Evolutionary conservation across 1,140 invertebrate genomes (phyloP).

Genomic region (Trichonephila inaurata): DNA sequence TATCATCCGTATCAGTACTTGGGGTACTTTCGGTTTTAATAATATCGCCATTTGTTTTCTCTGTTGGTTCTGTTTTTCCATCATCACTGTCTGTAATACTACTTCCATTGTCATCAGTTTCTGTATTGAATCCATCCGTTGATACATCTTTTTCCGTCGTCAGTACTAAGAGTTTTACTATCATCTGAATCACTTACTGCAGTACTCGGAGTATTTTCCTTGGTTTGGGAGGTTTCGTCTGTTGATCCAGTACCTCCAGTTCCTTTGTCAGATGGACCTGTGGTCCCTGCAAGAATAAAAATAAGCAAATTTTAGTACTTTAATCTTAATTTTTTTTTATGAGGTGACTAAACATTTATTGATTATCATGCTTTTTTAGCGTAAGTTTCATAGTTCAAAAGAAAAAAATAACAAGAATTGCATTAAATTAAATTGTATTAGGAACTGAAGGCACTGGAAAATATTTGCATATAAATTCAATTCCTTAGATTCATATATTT

Average conservation of each 20-base stretch:
- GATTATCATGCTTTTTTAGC: background rate
- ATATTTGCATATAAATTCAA: background rate
- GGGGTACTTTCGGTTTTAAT: background rate
- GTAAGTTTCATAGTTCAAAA: no score
- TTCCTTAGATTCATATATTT: background rate
- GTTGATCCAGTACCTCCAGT: slow-evolving; percentile 62
- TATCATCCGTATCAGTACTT: background rate
- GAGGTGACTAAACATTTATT: background rate
- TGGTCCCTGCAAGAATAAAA: slow-evolving; percentile 48
- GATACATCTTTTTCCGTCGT: background rate
- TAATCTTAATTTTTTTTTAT: background rate
- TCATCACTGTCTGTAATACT: background rate
- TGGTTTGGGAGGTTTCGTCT: background rate
- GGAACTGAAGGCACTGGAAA: slow-evolving; percentile 56
- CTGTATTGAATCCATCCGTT: background rate
- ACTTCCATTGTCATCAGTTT: background rate
- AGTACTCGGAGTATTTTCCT: background rate
- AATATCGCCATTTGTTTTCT: background rate
- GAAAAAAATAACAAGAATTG: no score
- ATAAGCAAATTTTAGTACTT: background rate
- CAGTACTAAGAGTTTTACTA: background rate
- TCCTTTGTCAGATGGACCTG: slow-evolving; percentile 15
- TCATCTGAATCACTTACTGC: background rate
- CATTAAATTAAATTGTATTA: background rate
- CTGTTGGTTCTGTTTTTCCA: background rate